Evolutionary conservation across 2,113 vertebrate genomes (phyloP).

Genomic region (Macroglossus sobrinus): DNA sequence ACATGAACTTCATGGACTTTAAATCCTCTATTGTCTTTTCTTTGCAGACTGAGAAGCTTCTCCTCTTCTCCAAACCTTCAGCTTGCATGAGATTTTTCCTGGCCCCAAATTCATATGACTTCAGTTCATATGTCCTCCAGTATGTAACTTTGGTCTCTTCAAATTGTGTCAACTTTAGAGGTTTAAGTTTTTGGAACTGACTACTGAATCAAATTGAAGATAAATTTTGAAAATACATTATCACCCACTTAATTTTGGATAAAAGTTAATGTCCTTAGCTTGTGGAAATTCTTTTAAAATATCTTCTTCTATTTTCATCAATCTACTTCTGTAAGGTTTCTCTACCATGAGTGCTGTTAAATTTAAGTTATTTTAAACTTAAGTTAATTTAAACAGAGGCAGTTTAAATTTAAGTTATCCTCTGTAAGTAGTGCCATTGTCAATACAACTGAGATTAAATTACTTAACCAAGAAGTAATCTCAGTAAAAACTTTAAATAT

Average conservation of each 20-base stretch:
- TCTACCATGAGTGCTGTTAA: background rate
- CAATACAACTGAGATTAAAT: background rate
- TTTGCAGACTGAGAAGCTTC: background rate
- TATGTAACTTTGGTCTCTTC: background rate
- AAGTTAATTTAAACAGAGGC: background rate
- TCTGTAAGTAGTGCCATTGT: background rate
- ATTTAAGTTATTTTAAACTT: too few species aligned
- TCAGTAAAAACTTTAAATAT: background rate
- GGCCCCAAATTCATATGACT: background rate
- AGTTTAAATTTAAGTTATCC: background rate
- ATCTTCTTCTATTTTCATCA: background rate
- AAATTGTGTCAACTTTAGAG: background rate
- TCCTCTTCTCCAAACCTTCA: background rate
- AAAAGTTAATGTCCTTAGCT: conserved; percentile 12
- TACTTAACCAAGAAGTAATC: background rate
- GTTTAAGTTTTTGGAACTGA: background rate
- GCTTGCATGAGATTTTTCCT: background rate
- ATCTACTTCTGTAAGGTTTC: background rate
- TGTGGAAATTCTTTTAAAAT: background rate
- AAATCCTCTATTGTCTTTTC: background rate
- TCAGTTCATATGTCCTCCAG: background rate
- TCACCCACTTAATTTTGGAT: background rate
- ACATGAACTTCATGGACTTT: background rate
- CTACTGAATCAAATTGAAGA: background rate
- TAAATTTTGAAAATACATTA: conserved; percentile 19